Evolutionary conservation across 2,113 vertebrate genomes (phyloP), one percentile per base, ranked within the genome.

Genomic region (Chitala chitala): DNA sequence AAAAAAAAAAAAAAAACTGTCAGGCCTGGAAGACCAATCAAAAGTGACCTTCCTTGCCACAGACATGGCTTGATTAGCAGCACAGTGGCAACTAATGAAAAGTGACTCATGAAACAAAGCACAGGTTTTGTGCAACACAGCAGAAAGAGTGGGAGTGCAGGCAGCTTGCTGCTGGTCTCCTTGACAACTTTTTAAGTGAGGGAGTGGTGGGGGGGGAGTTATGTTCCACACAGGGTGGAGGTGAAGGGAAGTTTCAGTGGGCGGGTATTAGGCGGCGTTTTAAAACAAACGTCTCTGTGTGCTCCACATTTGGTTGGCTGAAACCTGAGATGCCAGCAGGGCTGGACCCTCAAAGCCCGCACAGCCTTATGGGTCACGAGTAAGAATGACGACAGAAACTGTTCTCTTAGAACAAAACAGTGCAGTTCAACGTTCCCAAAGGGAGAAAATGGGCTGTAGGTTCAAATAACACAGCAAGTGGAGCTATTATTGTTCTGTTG

Each of bases 111-210:
- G 7, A 9, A 4, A 66, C 15, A 66, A 17, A 42, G 1, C 26
- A 20, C 3, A 4, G 15, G 54, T 22, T 22, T 22, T 68, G 40
- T 48, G 40, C 26, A 46, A n/a, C 72, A 38, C 17, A 5, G 17
- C 5, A 15, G 44, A 15, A 15, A 29, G 54, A 59, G 51, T 29
- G 42, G 42, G 26, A 48, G 71, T 1, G 24, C 24, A 5, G 42
- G 26, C n/a, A 9, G 46, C 29, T 3, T 22, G 31, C 44, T 4
- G 17, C 24, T 2, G 7, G 72, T 73, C 44, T 50, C 56, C 72
- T 38, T 64, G 72, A 38, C 56, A 51, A 63, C 58, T 61, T 38
- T 33, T 29, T n/a, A n/a, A n/a, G n/a, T n/a, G n/a, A n/a, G n/a
- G n/a, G 26, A 26, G 68, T 33, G 46, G 68, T 26, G 7, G 40